Evolutionary conservation across 2,797 vertebrate species (phyloP).

Genomic region (Lutjanus campechanus): DNA sequence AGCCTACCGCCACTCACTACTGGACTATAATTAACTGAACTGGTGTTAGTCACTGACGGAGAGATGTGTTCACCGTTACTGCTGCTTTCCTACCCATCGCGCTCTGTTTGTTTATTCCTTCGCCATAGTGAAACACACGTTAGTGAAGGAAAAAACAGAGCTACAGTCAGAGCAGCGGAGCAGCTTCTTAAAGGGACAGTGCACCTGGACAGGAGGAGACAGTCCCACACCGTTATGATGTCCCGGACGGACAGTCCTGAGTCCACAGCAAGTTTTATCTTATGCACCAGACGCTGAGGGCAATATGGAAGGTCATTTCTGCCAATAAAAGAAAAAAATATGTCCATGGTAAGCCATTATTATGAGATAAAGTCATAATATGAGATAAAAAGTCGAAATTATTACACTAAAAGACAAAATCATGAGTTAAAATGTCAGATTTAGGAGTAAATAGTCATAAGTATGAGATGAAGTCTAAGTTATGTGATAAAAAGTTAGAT

Average conservation of each 20-base stretch:
- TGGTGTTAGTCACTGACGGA: constrained; percentile 40
- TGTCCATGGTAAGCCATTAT: too few species aligned
- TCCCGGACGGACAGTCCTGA: background rate
- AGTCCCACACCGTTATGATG: too few species aligned
- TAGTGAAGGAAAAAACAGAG: constrained; percentile 10
- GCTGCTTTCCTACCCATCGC: constrained; percentile 17
- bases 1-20: background rate
- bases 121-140: constrained; percentile 80
- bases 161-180: constrained; percentile 35
- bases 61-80: constrained; percentile 45
- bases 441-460: too few species aligned
- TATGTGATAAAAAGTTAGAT: background rate
- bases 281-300: background rate
- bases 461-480: too few species aligned
- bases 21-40: background rate
- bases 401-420: too few species aligned
- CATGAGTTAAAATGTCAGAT: too few species aligned
- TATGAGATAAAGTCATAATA: too few species aligned
- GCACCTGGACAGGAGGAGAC: background rate
- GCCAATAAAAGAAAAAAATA: background rate
- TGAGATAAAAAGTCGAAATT: too few species aligned
- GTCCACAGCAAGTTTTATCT: background rate
- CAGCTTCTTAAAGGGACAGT: constrained; percentile 85
- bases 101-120: constrained; percentile 75
- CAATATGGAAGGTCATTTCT: background rate